Evolutionary conservation across 2,797 vertebrate species (phyloP).

Genomic region (Avahi laniger): DNA sequence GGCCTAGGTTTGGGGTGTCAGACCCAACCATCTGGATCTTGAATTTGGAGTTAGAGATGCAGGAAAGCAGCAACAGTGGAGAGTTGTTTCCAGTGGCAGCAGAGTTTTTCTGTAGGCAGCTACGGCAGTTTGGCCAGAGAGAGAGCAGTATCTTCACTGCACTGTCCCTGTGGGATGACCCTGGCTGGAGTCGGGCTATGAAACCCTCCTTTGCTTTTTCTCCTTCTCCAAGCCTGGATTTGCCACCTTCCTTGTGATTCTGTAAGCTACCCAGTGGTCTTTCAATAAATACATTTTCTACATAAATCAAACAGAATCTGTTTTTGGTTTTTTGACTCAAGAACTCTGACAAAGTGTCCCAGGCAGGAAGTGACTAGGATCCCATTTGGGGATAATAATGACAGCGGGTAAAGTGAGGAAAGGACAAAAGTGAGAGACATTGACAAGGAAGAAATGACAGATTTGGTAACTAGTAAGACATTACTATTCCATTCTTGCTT

Average conservation of each 20-base stretch:
- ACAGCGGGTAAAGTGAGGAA: background rate
- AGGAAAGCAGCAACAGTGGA: background rate
- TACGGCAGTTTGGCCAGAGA: background rate
- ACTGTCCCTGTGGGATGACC: background rate
- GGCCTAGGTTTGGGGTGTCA: background rate
- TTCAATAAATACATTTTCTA: background rate
- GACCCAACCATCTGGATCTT: background rate
- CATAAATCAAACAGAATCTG: background rate
- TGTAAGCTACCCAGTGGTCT: background rate
- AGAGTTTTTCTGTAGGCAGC: background rate
- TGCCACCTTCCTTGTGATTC: background rate
- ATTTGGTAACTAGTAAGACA: slow-evolving; percentile 3
- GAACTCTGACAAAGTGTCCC: background rate
- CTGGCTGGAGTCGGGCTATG: background rate
- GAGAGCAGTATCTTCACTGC: background rate
- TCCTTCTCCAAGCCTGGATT: background rate
- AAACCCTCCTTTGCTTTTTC: background rate
- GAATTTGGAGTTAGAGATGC: background rate
- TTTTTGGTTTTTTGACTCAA: background rate
- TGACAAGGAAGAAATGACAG: background rate
- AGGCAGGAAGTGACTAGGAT: background rate
- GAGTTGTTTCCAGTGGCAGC: background rate
- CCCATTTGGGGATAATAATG: background rate
- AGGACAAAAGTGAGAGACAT: background rate
- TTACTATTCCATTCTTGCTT: background rate